phyloP scores from a whole-genome alignment of 2,797 vertebrate species.

The Coilia nasus region DNA sequence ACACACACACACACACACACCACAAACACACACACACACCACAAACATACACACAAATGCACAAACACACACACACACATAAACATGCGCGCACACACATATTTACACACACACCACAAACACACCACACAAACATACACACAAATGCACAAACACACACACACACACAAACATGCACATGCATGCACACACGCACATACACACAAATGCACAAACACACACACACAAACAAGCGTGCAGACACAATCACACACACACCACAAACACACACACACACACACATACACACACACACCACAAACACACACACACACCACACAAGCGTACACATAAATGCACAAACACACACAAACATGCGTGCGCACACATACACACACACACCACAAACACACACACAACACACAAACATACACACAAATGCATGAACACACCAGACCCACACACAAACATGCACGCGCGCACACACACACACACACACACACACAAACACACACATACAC shows the following conservation, averaged over 20 bases:
- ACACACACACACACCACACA: background rate
- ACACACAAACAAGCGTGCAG: background rate
- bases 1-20: background rate
- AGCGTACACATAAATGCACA: background rate
- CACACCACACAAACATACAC: background rate
- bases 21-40: background rate
- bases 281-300: background rate
- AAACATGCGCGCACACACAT: too few species aligned
- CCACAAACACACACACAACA: background rate
- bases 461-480: background rate
- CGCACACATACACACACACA: background rate
- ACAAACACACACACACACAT: too few species aligned
- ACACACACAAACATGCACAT: slow-evolving; percentile 5
- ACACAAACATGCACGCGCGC: slow-evolving; percentile 29
- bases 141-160: background rate
- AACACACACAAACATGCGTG: background rate
- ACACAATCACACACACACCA: background rate
- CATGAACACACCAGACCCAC: background rate
- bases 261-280: slow-evolving; percentile 18
- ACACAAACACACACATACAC: too few species aligned
- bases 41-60: background rate
- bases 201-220: background rate
- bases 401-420: too few species aligned
- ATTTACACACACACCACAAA: background rate
- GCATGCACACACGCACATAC: slow-evolving; percentile 23